Base-by-base conservation (phyloP, 2,113 vertebrate genomes). In the Cyanoliseus patagonus region DNA sequence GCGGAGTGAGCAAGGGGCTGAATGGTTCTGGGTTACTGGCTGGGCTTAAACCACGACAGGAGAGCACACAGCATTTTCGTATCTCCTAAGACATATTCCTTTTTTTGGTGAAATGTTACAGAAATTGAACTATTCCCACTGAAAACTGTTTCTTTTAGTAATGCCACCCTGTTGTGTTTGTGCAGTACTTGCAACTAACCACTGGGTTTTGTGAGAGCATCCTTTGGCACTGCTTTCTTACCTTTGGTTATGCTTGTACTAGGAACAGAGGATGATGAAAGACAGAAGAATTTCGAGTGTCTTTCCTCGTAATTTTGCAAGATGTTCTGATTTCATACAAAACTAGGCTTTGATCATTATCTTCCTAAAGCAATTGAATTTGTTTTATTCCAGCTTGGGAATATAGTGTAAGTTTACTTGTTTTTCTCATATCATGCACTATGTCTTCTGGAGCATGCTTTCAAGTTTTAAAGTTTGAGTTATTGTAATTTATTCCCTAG, bases 401-500 rank as follows among this genome's bases (percentile, higher is more conserved):
- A 77, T 76, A 68, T 5, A 11, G 13, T 80, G 92, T 89, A 84
- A 81, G 89, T 91, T 76, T 91, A 62, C 90, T 90, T 82, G 42
- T 86, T 42, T 88, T 77, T 73, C 35, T 92, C 23, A 10, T 55
- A 67, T 83, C n/a, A 42, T 42, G 42, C 53, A 51, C 22, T 42
- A 46, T 80, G 53, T 91, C 52, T 94, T 88, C 77, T 78, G 51
- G 46, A 68, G 16, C 13, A 20, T 39, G 63, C 72, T 84, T 81
- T 93, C 66, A 85, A 72, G 44, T 94, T 86, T 77, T 78, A 84
- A 82, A 86, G 72, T 94, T 91, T 88, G 94, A 96, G 90, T 92
- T 94, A 92, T 95, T 97, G 84, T 97, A 96, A 97, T 95, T 96
- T 96, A 93, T 96, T 94, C 73, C 91, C 84, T 94, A 66, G 93